Conservation (phyloP, 1,140 invertebrate species). For the Conopomorpha cramerella region DNA sequence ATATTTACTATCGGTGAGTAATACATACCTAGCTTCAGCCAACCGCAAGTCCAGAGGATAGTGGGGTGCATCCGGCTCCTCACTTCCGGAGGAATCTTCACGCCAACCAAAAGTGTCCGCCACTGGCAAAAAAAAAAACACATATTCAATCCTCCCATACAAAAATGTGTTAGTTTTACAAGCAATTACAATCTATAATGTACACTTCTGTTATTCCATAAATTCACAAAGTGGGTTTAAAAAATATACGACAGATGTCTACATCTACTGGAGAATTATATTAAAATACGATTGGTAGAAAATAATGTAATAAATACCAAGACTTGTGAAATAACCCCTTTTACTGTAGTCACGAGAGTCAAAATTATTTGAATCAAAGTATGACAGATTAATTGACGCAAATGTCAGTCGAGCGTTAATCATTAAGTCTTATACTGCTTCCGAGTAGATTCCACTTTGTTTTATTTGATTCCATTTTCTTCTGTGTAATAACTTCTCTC, state of each 20-base stretch:
- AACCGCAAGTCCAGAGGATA: conserved; percentile 52
- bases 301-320: too few species aligned
- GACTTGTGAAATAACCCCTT: too few species aligned
- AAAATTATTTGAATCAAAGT: too few species aligned
- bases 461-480: too few species aligned
- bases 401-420: too few species aligned
- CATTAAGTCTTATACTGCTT: too few species aligned
- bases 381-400: too few species aligned
- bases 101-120: conserved; percentile 42
- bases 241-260: neutral
- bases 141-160: neutral
- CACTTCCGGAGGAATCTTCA: conserved; percentile 55
- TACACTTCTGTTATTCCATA: neutral
- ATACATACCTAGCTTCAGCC: conserved; percentile 46
- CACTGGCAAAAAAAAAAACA: conserved; percentile 15
- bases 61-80: conserved; percentile 45
- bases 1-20: conserved; percentile 1
- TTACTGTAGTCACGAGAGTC: too few species aligned
- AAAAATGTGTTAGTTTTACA: neutral
- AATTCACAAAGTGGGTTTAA: neutral
- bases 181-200: too few species aligned
- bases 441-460: too few species aligned
- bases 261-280: neutral
- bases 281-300: neutral
- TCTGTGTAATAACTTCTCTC: too few species aligned